These are phyloP conservation scores for Rhogogaster chlorosoma DNA, from an alignment of 2,888 invertebrate species.

Conservation along the genomic window DNA sequence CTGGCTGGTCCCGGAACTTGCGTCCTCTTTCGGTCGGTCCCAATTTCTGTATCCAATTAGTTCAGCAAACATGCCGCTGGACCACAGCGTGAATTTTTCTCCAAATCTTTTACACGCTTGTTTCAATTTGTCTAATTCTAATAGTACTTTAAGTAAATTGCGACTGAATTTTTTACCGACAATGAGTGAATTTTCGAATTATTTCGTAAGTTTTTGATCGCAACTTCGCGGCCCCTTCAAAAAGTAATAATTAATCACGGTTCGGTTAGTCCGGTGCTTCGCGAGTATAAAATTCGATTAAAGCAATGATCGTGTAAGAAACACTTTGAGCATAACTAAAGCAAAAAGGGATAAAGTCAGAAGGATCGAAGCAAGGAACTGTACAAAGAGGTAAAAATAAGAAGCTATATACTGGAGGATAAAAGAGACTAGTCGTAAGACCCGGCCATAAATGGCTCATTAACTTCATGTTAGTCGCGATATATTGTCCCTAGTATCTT, in stretches of 20 bases:
- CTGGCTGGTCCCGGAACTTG: constrained; percentile 44
- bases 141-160: not conserved
- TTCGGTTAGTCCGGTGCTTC: constrained; percentile 8
- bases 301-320: constrained; percentile 26
- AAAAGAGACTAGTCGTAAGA: not conserved
- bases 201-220: not conserved
- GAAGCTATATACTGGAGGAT: not conserved
- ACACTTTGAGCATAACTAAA: constrained; percentile 10
- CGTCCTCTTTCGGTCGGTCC: constrained; percentile 25
- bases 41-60: constrained; percentile 42
- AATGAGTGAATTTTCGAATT: not conserved
- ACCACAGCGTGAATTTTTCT: not conserved
- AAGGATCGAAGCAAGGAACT: constrained; percentile 5
- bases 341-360: constrained; percentile 10
- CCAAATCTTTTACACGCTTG: constrained; percentile 22
- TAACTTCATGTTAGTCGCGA: not conserved
- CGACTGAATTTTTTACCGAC: not conserved
- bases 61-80: constrained; percentile 36
- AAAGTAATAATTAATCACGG: constrained; percentile 42
- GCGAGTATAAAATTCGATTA: constrained; percentile 15
- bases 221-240: not conserved
- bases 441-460: constrained; percentile 12
- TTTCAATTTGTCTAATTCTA: constrained; percentile 6
- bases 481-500: not conserved
- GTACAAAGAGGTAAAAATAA: not conserved